These are phyloP conservation scores for Diadegma fenestrale DNA, from an alignment of 2,888 invertebrate species.

Conservation along the genomic window DNA sequence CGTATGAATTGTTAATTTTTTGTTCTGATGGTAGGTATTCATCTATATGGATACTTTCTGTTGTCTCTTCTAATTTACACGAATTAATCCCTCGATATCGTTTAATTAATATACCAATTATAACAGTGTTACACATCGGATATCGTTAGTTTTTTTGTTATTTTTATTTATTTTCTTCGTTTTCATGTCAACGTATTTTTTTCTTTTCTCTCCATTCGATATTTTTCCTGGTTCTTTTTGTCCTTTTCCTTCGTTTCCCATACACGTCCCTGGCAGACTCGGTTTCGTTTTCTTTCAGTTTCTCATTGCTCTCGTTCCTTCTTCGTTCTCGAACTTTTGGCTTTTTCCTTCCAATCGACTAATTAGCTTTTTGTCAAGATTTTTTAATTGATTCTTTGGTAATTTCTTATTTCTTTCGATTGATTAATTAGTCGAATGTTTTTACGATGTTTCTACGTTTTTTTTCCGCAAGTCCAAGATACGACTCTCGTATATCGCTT, in stretches of 20 bases:
- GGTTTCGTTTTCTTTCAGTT: constrained; percentile 33
- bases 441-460: background rate
- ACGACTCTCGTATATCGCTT: constrained; percentile 71
- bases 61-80: constrained; percentile 82
- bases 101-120: constrained; percentile 74
- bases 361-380: background rate
- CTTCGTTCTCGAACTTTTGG: constrained; percentile 29
- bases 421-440: background rate
- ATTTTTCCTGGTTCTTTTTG: constrained; percentile 22
- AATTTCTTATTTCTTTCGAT: background rate
- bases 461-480: constrained; percentile 43
- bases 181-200: constrained; percentile 40
- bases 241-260: constrained; percentile 16
- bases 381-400: background rate
- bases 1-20: constrained; percentile 62
- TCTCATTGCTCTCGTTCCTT: constrained; percentile 39
- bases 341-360: background rate
- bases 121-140: constrained; percentile 78
- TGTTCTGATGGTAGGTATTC: constrained; percentile 76
- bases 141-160: constrained; percentile 72
- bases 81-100: constrained; percentile 78
- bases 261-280: constrained; percentile 45
- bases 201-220: constrained; percentile 49
- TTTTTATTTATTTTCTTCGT: constrained; percentile 37
- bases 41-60: constrained; percentile 83